These are phyloP conservation scores for Stenotaenia linearis DNA, from an alignment of 2,888 invertebrate genomes.

Conservation along the genomic window DNA sequence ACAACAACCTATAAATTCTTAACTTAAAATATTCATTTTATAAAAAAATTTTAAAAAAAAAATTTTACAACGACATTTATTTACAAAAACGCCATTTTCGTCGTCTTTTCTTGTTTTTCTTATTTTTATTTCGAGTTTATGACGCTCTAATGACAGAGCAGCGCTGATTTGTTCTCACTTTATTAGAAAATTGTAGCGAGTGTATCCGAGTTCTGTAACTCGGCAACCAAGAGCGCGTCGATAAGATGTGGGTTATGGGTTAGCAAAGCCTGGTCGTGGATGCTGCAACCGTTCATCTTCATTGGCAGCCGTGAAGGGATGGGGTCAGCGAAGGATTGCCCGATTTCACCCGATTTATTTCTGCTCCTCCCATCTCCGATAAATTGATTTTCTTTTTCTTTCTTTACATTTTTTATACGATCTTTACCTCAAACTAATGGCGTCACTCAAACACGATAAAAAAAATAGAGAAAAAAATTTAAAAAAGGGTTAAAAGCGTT, in stretches of 20 bases:
- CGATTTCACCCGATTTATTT: constrained; percentile 9
- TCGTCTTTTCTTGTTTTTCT: not conserved
- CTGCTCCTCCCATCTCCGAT: not conserved
- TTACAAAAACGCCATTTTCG: too few relatives aligned
- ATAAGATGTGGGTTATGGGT: not conserved
- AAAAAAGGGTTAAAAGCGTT: too few relatives aligned
- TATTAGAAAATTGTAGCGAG: not conserved
- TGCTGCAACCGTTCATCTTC: not conserved
- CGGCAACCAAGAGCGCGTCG: not conserved
- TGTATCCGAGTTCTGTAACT: not conserved
- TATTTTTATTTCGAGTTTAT: not conserved
- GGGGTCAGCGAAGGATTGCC: constrained; percentile 4
- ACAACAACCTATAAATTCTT: not conserved
- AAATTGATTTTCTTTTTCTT: not conserved
- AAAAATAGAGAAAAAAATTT: not conserved
- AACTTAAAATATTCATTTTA: not conserved
- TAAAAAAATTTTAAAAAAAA: not conserved
- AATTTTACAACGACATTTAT: too few relatives aligned
- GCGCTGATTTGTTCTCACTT: not conserved
- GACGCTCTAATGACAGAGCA: not conserved
- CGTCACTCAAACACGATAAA: not conserved
- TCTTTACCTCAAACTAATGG: not conserved
- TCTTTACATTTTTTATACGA: not conserved
- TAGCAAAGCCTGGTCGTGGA: not conserved
- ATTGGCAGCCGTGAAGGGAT: constrained; percentile 9